Evolutionary conservation across 2,888 invertebrate species (phyloP).

Genomic region (Andrena marginata): DNA sequence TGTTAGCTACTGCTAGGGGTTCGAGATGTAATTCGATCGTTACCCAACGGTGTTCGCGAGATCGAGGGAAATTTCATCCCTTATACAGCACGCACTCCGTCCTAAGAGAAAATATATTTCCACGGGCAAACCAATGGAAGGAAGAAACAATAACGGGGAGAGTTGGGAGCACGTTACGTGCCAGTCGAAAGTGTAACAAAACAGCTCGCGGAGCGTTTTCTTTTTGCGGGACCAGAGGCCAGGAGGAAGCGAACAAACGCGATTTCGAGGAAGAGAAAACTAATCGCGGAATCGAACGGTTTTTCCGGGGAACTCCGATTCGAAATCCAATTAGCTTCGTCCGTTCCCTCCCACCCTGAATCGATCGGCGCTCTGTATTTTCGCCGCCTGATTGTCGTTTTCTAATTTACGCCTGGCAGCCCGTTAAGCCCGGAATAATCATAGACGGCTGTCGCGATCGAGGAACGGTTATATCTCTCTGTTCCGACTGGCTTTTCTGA

Average conservation of each 20-base stretch:
- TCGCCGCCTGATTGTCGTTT: conserved; percentile 56
- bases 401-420: conserved; percentile 36
- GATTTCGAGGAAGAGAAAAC: conserved; percentile 10
- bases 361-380: conserved; percentile 51
- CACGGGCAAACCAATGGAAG: too few relatives aligned
- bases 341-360: background rate
- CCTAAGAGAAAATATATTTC: too few relatives aligned
- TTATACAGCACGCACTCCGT: too few relatives aligned
- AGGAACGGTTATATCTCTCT: conserved; percentile 9
- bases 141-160: too few relatives aligned
- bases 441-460: conserved; percentile 6
- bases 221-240: background rate
- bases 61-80: background rate
- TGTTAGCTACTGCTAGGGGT: background rate
- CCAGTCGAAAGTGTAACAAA: background rate
- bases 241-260: conserved; percentile 17
- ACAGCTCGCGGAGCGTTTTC: background rate
- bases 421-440: conserved; percentile 21
- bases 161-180: background rate
- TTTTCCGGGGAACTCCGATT: conserved; percentile 36
- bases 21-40: background rate
- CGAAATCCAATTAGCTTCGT: conserved; percentile 56
- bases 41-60: background rate
- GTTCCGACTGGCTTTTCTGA: conserved; percentile 18
- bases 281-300: conserved; percentile 34